phyloP scores from a whole-genome alignment of 2,888 invertebrate species.

The Epistrophe eligans region DNA sequence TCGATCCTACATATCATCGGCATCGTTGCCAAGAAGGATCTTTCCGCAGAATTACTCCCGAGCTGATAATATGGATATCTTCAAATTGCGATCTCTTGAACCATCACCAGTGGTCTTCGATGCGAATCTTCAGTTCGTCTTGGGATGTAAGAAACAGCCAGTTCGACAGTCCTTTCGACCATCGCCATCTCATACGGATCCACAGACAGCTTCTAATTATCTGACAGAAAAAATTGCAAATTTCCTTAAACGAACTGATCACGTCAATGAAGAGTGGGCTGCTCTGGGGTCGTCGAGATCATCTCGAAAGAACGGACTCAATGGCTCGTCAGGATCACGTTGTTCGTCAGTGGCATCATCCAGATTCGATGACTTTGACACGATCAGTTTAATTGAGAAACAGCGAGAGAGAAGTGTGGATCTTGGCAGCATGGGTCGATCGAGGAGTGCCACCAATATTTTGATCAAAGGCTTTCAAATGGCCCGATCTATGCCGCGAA shows the following conservation, averaged over 20 bases:
- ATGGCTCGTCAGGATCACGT: slow-evolving; percentile 75
- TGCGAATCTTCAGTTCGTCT: slow-evolving; percentile 91
- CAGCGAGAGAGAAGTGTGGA: slow-evolving; percentile 82
- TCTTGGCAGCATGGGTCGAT: slow-evolving; percentile 85
- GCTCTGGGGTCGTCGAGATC: slow-evolving; percentile 86
- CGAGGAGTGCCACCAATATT: slow-evolving; percentile 92
- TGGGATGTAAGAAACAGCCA: slow-evolving; percentile 90
- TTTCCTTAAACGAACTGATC: slow-evolving; percentile 92
- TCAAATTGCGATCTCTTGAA: slow-evolving; percentile 87
- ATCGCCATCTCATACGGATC: slow-evolving; percentile 90
- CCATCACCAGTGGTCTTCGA: slow-evolving; percentile 92
- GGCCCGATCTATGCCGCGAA: slow-evolving; percentile 84
- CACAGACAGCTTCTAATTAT: slow-evolving; percentile 90
- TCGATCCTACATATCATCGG: slow-evolving; percentile 78
- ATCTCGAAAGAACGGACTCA: slow-evolving; percentile 82
- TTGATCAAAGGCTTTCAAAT: slow-evolving; percentile 92
- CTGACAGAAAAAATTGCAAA: slow-evolving; percentile 91
- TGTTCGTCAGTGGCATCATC: slow-evolving; percentile 78
- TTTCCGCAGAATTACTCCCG: slow-evolving; percentile 87
- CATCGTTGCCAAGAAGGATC: slow-evolving; percentile 86
- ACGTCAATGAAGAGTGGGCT: slow-evolving; percentile 94
- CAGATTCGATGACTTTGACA: slow-evolving; percentile 81
- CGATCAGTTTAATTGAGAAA: slow-evolving; percentile 82
- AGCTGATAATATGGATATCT: slow-evolving; percentile 85
- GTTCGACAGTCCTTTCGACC: slow-evolving; percentile 89